Conservation (phyloP, 2,797 vertebrate species). For the Sebastes hopkinsi region DNA sequence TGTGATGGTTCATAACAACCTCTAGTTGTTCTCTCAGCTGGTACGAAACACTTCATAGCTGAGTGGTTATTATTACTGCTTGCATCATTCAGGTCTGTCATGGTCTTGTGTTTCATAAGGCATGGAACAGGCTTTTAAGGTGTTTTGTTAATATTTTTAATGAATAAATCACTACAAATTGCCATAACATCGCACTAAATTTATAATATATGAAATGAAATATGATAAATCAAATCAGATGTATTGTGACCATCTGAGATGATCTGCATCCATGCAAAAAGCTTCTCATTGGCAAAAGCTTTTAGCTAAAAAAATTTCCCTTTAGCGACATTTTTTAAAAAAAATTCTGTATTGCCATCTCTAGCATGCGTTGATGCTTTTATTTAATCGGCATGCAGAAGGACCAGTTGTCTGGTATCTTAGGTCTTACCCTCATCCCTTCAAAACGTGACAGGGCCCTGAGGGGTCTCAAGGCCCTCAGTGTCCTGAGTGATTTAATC, state of each 20-base stretch:
- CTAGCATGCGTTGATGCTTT: constrained; percentile 78
- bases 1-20: constrained; percentile 63
- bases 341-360: constrained; percentile 74
- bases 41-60: constrained; percentile 23
- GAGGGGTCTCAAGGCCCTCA: constrained; percentile 99
- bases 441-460: constrained; percentile 99
- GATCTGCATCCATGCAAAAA: constrained; percentile 80
- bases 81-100: constrained; percentile 42
- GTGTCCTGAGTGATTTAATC: constrained; percentile 99
- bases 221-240: constrained; percentile 84
- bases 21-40: constrained; percentile 59
- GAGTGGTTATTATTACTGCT: constrained; percentile 17
- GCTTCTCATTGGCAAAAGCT: constrained; percentile 53
- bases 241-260: constrained; percentile 84
- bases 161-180: constrained; percentile 29
- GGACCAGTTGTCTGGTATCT: constrained; percentile 86
- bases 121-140: neutral
- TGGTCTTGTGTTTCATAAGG: neutral
- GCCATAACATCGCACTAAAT: constrained; percentile 41
- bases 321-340: constrained; percentile 78
- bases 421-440: constrained; percentile 99
- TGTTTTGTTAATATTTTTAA: constrained; percentile 17
- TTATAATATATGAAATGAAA: constrained; percentile 73
- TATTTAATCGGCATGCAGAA: constrained; percentile 92
- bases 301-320: constrained; percentile 25